phyloP scores from a whole-genome alignment of 1,140 invertebrate genomes.

The Drosophila lacteicornis region DNA sequence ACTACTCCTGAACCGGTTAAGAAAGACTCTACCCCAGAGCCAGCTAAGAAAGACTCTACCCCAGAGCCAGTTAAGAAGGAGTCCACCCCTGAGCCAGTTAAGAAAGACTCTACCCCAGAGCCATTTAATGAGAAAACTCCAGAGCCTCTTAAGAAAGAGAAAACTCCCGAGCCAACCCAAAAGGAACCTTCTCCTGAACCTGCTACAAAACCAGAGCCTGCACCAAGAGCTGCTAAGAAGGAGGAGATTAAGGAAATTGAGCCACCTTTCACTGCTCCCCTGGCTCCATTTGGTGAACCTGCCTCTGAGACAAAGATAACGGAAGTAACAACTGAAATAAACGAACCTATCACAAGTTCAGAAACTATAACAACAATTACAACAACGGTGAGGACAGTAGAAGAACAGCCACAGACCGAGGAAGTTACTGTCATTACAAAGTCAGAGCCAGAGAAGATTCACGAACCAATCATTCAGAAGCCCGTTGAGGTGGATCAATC shows the following conservation, averaged over 20 bases:
- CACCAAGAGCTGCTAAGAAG: constrained; percentile 35
- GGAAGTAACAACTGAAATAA: constrained; percentile 35
- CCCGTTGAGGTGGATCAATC: constrained; percentile 12
- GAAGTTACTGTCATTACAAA: constrained; percentile 12
- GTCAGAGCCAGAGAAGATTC: constrained; percentile 12
- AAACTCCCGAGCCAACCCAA: not conserved
- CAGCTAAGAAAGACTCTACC: not conserved
- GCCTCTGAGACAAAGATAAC: constrained; percentile 27
- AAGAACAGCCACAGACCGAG: constrained; percentile 31
- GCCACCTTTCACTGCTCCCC: constrained; percentile 58
- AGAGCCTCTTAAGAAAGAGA: constrained; percentile 6
- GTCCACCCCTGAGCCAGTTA: not conserved
- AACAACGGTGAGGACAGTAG: constrained; percentile 45
- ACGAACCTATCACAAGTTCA: constrained; percentile 29
- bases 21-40: not conserved
- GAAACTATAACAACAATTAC: constrained; percentile 54
- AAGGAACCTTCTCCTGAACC: constrained; percentile 11
- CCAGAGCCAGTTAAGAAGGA: constrained; percentile 5
- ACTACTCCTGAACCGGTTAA: not conserved
- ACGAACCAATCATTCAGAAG: constrained; percentile 27
- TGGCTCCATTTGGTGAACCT: constrained; percentile 49
- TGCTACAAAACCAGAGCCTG: constrained; percentile 54
- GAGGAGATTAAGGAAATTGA: constrained; percentile 40
- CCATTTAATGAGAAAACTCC: not conserved
- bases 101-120: constrained; percentile 2